These are phyloP conservation scores for Tupiocoris notatus DNA, from an alignment of 2,888 invertebrate species.

Conservation along the genomic window DNA sequence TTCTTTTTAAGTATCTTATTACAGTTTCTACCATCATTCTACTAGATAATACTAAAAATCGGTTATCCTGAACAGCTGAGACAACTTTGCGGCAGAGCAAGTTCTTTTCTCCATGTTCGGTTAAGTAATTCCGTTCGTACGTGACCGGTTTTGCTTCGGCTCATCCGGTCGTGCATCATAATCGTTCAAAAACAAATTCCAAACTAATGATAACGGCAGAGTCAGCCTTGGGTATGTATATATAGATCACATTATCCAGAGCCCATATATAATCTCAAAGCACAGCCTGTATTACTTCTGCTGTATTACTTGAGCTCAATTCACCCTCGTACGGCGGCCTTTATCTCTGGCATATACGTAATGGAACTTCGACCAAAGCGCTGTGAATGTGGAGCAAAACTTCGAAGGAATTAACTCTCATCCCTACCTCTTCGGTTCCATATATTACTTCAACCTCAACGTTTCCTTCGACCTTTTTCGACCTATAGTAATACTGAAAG, in stretches of 20 bases:
- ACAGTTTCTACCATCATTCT: too few relatives aligned
- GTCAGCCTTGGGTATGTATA: background rate
- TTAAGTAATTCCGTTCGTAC: background rate
- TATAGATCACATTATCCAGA: background rate
- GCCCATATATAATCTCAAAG: background rate
- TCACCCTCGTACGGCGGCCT: background rate
- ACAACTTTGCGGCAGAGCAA: too few relatives aligned
- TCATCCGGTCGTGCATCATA: background rate
- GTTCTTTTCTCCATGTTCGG: too few relatives aligned
- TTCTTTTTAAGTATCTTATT: too few relatives aligned
- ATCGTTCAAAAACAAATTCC: background rate
- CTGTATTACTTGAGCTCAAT: too few relatives aligned
- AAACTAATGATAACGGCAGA: background rate
- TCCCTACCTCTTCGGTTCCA: conserved; percentile 15
- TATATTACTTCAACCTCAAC: too few relatives aligned
- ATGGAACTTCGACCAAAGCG: background rate
- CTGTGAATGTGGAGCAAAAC: background rate
- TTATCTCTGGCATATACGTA: background rate
- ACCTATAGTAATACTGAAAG: background rate
- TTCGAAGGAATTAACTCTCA: conserved; percentile 25
- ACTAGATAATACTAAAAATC: too few relatives aligned
- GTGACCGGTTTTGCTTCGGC: background rate
- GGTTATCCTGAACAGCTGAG: too few relatives aligned
- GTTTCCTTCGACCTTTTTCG: conserved; percentile 1
- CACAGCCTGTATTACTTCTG: background rate